Evolutionary conservation across 2,888 invertebrate genomes (phyloP).

Genomic region (Cantharis nigra): DNA sequence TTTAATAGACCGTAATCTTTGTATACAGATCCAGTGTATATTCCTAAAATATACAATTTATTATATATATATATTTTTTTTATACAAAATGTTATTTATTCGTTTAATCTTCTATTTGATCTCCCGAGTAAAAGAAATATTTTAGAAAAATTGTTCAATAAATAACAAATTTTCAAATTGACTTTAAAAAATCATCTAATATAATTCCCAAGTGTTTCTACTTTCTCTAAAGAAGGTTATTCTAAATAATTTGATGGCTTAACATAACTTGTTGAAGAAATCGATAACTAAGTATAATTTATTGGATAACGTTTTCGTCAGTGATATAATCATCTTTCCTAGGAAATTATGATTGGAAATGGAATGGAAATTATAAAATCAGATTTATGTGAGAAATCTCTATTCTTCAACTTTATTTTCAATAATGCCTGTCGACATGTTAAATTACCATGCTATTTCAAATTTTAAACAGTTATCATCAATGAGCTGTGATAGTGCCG

Average conservation of each 20-base stretch:
- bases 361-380: neutral
- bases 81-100: neutral
- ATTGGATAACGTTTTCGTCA: neutral
- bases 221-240: neutral
- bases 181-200: neutral
- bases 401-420: neutral
- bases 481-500: neutral
- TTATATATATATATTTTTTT: no score
- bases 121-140: no score
- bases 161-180: neutral
- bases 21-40: constrained; percentile 79
- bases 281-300: neutral
- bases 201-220: no score
- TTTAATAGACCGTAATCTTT: constrained; percentile 78
- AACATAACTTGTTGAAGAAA: neutral
- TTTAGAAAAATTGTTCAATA: neutral
- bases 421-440: neutral
- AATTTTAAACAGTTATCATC: neutral
- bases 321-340: neutral
- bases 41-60: constrained; percentile 58
- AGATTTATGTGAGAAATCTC: neutral
- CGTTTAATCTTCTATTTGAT: no score
- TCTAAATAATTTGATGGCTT: neutral
- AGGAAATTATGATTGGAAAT: neutral
- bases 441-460: neutral